phyloP scores from a whole-genome alignment of 2,113 vertebrate species.

The Pogonocichla stellata region DNA sequence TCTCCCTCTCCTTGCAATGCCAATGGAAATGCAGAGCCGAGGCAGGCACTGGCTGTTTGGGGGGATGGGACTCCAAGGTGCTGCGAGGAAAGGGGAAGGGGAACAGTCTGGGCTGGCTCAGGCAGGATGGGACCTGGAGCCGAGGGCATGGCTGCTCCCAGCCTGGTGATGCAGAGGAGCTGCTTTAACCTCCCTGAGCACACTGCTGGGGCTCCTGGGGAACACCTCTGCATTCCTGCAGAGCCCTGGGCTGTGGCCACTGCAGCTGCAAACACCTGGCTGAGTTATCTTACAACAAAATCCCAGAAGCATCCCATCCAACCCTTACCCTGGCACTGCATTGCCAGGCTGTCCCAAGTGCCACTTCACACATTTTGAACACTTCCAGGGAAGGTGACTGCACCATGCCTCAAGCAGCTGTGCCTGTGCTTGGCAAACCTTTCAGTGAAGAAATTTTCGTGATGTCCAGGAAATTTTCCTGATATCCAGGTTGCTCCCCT shows the following conservation, averaged over 20 bases:
- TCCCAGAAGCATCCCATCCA: too few relatives aligned
- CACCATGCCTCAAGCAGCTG: not conserved
- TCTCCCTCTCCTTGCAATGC: not conserved
- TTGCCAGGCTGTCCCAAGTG: too few relatives aligned
- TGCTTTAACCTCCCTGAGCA: not conserved
- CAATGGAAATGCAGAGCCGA: accelerated
- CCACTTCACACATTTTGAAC: accelerated
- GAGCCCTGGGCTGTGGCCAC: not conserved
- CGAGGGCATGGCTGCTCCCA: conserved; percentile 31
- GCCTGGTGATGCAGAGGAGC: not conserved
- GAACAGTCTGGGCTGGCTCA: conserved; percentile 14
- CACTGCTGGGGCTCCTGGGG: not conserved
- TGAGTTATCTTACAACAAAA: accelerated
- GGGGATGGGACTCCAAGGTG: not conserved
- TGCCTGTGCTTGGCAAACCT: not conserved
- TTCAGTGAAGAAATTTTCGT: not conserved
- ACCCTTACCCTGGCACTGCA: not conserved
- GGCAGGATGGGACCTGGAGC: conserved; percentile 45
- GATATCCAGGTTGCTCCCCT: not conserved
- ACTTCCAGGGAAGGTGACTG: not conserved
- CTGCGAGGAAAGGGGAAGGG: conserved; percentile 25
- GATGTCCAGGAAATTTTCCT: not conserved
- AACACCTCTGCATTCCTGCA: not conserved
- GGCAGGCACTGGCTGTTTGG: not conserved
- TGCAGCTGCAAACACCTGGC: not conserved